Evolutionary conservation across 2,888 invertebrate species (phyloP).

Genomic region (Andrena camellia): DNA sequence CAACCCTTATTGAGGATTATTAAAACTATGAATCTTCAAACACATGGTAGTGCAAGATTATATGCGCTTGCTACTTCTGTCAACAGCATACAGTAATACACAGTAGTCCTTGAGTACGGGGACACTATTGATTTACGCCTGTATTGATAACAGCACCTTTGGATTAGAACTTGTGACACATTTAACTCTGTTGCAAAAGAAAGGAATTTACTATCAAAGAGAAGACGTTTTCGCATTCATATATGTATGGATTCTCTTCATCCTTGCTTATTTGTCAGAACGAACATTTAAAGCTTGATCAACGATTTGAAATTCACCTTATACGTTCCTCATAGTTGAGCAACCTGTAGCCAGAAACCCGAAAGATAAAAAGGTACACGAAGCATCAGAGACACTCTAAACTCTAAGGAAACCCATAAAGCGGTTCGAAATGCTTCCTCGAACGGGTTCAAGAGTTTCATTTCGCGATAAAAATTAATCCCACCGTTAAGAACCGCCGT

Average conservation of each 20-base stretch:
- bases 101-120: too few relatives aligned
- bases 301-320: background rate
- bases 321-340: background rate
- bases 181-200: too few relatives aligned
- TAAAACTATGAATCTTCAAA: background rate
- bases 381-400: slow-evolving; percentile 22
- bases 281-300: background rate
- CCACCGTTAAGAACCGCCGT: slow-evolving; percentile 78
- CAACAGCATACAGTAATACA: too few relatives aligned
- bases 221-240: background rate
- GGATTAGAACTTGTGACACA: too few relatives aligned
- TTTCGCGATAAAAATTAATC: slow-evolving; percentile 82
- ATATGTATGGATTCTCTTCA: background rate
- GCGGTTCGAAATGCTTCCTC: slow-evolving; percentile 66
- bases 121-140: too few relatives aligned
- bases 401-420: slow-evolving; percentile 68
- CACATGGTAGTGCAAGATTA: background rate
- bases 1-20: slow-evolving; percentile 32
- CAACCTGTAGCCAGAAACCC: too few relatives aligned
- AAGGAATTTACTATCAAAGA: background rate
- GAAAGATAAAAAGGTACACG: background rate
- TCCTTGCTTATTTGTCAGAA: background rate
- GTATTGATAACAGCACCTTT: too few relatives aligned
- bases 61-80: too few relatives aligned
- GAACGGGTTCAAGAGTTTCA: slow-evolving; percentile 69